phyloP scores from a whole-genome alignment of 2,797 vertebrate species.

The Pantherophis alleghaniensis region DNA sequence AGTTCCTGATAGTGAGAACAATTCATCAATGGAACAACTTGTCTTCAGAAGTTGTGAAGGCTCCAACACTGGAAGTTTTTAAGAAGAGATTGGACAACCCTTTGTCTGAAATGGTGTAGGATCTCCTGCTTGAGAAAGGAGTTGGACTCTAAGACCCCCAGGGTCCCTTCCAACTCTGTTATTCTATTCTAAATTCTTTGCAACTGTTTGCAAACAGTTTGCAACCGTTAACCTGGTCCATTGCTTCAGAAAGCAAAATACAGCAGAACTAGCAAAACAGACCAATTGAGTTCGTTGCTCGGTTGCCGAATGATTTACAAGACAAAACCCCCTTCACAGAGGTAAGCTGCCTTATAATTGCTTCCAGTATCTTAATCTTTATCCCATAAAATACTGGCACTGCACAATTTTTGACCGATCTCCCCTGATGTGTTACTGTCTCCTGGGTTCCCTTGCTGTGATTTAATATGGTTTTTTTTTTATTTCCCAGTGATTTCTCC shows the following conservation, averaged over 20 bases:
- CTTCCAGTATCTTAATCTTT: conserved; percentile 4
- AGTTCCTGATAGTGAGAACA: not conserved
- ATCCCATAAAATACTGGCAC: conserved; percentile 27
- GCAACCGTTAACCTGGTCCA: not conserved
- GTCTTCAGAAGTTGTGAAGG: no score
- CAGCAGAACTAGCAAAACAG: not conserved
- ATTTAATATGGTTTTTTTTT: not conserved
- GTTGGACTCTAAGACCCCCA: not conserved
- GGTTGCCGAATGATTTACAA: not conserved
- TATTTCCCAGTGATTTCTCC: conserved; percentile 2
- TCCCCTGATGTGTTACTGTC: not conserved
- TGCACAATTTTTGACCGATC: conserved; percentile 24
- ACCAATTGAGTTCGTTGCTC: not conserved
- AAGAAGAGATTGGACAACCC: not conserved
- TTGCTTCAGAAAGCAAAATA: not conserved
- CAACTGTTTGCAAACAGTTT: not conserved
- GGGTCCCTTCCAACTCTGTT: not conserved
- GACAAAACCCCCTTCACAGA: not conserved
- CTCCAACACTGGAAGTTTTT: not conserved
- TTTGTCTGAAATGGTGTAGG: not conserved
- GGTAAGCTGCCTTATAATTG: conserved; percentile 1
- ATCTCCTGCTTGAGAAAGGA: not conserved
- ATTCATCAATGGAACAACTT: not conserved
- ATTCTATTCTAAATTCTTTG: not conserved
- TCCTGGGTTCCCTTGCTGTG: not conserved